Evolutionary conservation across 2,113 vertebrate genomes (phyloP).

Genomic region (Lota lota): DNA sequence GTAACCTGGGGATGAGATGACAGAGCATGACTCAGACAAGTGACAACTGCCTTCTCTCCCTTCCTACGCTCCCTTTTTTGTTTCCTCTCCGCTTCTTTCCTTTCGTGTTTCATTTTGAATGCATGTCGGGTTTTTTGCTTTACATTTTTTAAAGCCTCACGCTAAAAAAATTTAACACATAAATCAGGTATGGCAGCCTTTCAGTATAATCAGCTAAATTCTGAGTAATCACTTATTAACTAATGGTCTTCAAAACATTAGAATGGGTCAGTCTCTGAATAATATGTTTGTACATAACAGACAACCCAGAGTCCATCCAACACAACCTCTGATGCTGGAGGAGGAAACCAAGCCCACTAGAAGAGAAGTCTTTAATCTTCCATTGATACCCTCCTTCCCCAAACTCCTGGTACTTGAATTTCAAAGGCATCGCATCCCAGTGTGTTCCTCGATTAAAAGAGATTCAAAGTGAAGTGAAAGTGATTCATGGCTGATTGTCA

Average conservation of each 20-base stretch:
- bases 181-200: too few relatives aligned
- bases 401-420: constrained; percentile 43
- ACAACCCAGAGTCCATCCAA: too few relatives aligned
- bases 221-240: too few relatives aligned
- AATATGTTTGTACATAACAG: too few relatives aligned
- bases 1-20: constrained; percentile 79
- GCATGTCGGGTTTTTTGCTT: background rate
- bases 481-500: constrained; percentile 19
- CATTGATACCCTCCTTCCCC: background rate
- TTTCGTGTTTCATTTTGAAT: background rate
- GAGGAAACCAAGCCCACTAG: too few relatives aligned
- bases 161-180: too few relatives aligned
- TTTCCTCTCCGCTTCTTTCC: background rate
- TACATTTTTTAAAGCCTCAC: background rate
- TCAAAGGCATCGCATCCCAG: constrained; percentile 21
- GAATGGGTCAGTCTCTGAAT: too few relatives aligned
- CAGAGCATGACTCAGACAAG: constrained; percentile 56
- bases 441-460: constrained; percentile 57
- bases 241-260: too few relatives aligned
- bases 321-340: too few relatives aligned
- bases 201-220: too few relatives aligned
- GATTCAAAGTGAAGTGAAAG: background rate
- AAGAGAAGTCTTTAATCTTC: background rate
- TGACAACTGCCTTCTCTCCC: constrained; percentile 22
- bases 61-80: background rate